Base-by-base conservation (phyloP, 2,797 vertebrate species). In the Serranus cabrilla region DNA sequence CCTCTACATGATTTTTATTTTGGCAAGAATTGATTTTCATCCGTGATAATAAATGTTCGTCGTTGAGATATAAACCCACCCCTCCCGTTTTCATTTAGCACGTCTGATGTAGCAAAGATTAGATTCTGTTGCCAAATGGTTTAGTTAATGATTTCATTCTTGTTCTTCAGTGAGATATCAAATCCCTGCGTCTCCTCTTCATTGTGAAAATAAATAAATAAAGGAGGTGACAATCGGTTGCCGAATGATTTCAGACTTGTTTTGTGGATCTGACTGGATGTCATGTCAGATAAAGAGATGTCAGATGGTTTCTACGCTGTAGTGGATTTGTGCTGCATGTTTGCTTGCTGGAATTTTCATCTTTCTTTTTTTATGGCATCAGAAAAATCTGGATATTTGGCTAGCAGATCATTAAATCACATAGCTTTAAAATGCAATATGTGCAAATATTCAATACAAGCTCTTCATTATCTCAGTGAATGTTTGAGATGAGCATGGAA, bases 141-240 rank as follows among this genome's bases (percentile, higher is more conserved):
- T 76, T 40, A 72, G 84, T 90, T 90, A 84, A 89, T 91, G 84
- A 86, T 91, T 92, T 89, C 83, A 90, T 90, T 91, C 82, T 81
- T 76, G 86, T 74, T 85, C 80, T 76, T 84, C 79, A 86, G 82
- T 90, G 83, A 86, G 71, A 82, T 74, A 84, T 91, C 89, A 88
- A 82, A 81, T 64, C 82, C 25, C 70, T 25, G 52, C 20, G 67
- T 80, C 71, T 82, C 57, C 57, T 87, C 85, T 73, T 70, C 69
- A 76, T 79, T 72, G 66, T 72, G 27, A 73, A 14, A 34, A 46
- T 57, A 65, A 40, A 31, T 86, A 39, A 73, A 14, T n/a, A 46
- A 61, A 64, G 46, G 39, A 87, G 82, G 85, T 91, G 89, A 82
- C 72, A 78, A 62, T 87, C 76, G 59, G 77, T 81, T 59, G 46